Evolutionary conservation across 2,888 invertebrate genomes (phyloP).

Genomic region (Lasius fuliginosus): DNA sequence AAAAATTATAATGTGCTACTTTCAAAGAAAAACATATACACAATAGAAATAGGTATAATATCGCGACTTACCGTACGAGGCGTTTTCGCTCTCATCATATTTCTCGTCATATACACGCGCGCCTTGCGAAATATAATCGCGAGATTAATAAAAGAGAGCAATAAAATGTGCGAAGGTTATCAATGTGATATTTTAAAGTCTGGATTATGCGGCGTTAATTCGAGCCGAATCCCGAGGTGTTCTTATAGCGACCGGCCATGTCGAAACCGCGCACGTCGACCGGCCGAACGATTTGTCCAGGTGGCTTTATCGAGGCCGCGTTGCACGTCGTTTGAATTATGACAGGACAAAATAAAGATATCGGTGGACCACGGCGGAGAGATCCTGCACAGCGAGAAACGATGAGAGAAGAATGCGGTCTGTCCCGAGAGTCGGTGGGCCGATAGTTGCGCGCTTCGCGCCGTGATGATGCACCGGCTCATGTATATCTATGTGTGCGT

Average conservation of each 20-base stretch:
- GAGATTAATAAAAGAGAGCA: constrained; percentile 5
- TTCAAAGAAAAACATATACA: background rate
- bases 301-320: constrained; percentile 57
- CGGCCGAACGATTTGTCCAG: constrained; percentile 64
- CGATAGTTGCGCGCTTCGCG: constrained; percentile 42
- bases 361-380: constrained; percentile 62
- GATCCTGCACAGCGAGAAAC: constrained; percentile 61
- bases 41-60: background rate
- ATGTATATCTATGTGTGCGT: background rate
- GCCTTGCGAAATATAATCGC: constrained; percentile 28
- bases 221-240: constrained; percentile 39
- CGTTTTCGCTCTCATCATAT: background rate
- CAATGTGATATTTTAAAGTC: constrained; percentile 38
- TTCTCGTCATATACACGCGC: background rate
- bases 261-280: constrained; percentile 16
- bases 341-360: constrained; percentile 78
- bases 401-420: constrained; percentile 78
- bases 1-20: background rate
- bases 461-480: constrained; percentile 29
- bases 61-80: background rate
- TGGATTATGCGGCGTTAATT: constrained; percentile 41
- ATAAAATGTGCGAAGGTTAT: constrained; percentile 7
- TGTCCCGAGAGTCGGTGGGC: constrained; percentile 56
- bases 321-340: constrained; percentile 73
- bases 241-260: constrained; percentile 16